These are phyloP conservation scores for Nowickia ferox DNA, from an alignment of 2,888 invertebrate genomes.

Conservation along the genomic window DNA sequence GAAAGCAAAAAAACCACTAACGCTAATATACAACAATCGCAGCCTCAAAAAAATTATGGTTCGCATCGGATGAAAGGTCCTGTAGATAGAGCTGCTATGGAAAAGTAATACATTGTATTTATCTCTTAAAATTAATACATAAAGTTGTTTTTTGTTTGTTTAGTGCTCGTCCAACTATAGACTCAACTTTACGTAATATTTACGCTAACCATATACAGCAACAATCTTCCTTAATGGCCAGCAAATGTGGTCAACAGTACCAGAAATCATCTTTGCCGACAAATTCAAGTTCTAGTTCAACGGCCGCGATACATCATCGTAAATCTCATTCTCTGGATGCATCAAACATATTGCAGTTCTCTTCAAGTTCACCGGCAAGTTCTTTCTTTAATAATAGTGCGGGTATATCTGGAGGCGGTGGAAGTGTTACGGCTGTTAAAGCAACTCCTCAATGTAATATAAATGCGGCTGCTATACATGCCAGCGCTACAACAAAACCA, in stretches of 20 bases:
- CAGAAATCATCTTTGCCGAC: conserved; percentile 67
- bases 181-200: conserved; percentile 77
- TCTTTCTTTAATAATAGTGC: conserved; percentile 56
- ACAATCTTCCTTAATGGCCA: conserved; percentile 61
- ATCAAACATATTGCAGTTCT: conserved; percentile 62
- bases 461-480: conserved; percentile 79
- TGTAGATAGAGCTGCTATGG: conserved; percentile 84
- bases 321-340: conserved; percentile 94
- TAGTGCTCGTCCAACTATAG: conserved; percentile 78
- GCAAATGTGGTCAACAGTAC: conserved; percentile 72
- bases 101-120: conserved; percentile 75
- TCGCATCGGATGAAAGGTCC: conserved; percentile 87
- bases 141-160: not conserved
- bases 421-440: conserved; percentile 54
- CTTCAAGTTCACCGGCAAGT: conserved; percentile 74
- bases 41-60: conserved; percentile 75
- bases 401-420: conserved; percentile 10
- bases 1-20: conserved; percentile 61
- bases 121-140: conserved; percentile 13
- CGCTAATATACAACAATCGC: conserved; percentile 55
- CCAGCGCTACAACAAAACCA: conserved; percentile 80
- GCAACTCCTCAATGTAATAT: conserved; percentile 71
- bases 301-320: conserved; percentile 85
- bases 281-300: conserved; percentile 64
- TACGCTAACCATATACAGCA: conserved; percentile 75